These are phyloP conservation scores for Coelopa frigida DNA, from an alignment of 1,140 invertebrate species.

Conservation along the genomic window DNA sequence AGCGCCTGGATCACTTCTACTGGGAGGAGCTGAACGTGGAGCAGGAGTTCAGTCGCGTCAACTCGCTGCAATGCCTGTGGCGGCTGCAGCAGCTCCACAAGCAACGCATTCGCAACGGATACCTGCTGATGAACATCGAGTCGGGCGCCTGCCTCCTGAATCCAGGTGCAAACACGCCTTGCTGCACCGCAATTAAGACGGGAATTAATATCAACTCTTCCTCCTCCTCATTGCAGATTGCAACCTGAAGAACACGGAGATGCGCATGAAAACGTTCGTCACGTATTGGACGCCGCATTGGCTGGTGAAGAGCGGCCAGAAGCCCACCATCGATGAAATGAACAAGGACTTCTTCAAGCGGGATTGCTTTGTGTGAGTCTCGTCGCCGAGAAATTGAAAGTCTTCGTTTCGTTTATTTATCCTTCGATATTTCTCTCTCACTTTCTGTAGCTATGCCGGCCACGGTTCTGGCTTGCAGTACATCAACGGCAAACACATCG, in stretches of 20 bases:
- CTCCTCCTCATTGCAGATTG: conserved; percentile 16
- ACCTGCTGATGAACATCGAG: conserved; percentile 21
- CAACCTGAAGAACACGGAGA: conserved; percentile 34
- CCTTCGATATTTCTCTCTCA: conserved; percentile 1
- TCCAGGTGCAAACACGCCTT: conserved; percentile 21
- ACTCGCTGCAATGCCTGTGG: conserved; percentile 32
- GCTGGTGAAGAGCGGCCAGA: conserved; percentile 23
- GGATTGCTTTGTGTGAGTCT: conserved; percentile 36
- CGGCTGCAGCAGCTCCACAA: conserved; percentile 25
- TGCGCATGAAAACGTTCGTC: conserved; percentile 29
- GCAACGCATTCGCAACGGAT: conserved; percentile 23
- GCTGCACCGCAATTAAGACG: not conserved
- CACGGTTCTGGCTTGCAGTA: conserved; percentile 40
- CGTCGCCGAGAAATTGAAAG: not conserved
- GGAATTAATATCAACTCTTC: too few relatives aligned
- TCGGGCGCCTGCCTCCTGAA: conserved; percentile 26
- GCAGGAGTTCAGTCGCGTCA: conserved; percentile 34
- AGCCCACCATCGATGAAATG: conserved; percentile 30
- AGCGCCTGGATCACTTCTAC: conserved; percentile 38
- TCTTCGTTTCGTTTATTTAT: not conserved
- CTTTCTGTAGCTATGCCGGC: conserved; percentile 30
- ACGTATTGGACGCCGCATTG: conserved; percentile 37
- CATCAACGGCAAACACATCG: conserved; percentile 26
- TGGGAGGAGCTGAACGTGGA: conserved; percentile 33
- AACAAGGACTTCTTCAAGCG: conserved; percentile 22